Evolutionary conservation across 2,113 vertebrate species (phyloP), one percentile per base, ranked within the genome.

Genomic region (Myotis lucifugus): DNA sequence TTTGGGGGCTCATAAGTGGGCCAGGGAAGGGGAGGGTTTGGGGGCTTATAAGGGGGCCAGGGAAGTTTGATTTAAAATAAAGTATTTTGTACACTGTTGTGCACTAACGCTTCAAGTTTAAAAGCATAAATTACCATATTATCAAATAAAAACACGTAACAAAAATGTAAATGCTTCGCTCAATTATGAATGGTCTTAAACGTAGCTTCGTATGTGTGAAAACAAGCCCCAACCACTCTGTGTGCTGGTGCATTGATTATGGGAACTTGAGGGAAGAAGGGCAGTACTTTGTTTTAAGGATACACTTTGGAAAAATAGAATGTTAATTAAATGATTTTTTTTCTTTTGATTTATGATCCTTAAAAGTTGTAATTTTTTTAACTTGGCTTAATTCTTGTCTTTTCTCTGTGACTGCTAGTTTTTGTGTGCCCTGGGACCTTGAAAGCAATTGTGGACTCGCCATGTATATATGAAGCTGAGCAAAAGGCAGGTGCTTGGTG

Each of bases 401-500:
- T 98, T 98, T 99, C 96, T 99, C 98, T 99, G 96, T 99, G 98
- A 98, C 98, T 98, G 98, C 98, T 99, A 99, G 99, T 99, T 99
- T 99, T 99, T 99, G 99, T 99, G 99, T 99, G 99, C 98, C 99
- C 99, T 91, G 99, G 99, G 98, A 99, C 99, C 97, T 99, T 99
- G 99, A 99, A 99, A 99, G 99, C 99, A 97, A 99, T 99, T 95
- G 99, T 99, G 98, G 99, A 99, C 94, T 99, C 99, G 88, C 99
- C 99, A 85, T 99, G 99, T 99, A 99, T 99, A 94, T 99, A 99
- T 97, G 99, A 99, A 98, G 99, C 99, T 97, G 99, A 99, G 97
- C 99, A 99, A 98, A 99, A 99, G 98, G 99, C 99, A n/a, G 99
- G 99, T 92, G 99, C 99, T 97, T 99, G 99, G 99, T 99, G 99